A percentile compares a stretch with the other conserved stretches of the same genome.
Conservation (phyloP, 2,888 invertebrate species). For the Agrotis puta region DNA sequence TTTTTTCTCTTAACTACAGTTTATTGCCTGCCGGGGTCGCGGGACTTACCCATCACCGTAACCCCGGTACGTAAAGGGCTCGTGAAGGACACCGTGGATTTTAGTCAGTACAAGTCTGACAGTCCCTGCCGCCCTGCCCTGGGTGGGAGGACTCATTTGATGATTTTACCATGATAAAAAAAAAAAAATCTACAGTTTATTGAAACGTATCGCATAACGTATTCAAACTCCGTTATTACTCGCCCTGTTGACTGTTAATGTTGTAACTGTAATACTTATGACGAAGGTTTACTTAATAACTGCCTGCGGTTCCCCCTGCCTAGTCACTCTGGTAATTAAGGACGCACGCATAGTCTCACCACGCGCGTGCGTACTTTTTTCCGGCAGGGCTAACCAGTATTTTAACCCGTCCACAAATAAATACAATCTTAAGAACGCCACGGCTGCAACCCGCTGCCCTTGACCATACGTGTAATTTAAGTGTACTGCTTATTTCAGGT, state of each 20-base stretch:
- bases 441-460: slow-evolving; percentile 74
- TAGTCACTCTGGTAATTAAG: slow-evolving; percentile 61
- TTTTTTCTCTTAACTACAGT: slow-evolving; percentile 41
- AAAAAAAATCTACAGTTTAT: slow-evolving; percentile 45
- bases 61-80: too few relatives aligned
- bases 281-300: slow-evolving; percentile 64
- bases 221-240: slow-evolving; percentile 68
- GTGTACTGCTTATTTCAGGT: slow-evolving; percentile 73
- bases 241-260: slow-evolving; percentile 68
- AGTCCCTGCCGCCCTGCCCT: too few relatives aligned
- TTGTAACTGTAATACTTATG: slow-evolving; percentile 57
- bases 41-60: too few relatives aligned
- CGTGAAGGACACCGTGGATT: too few relatives aligned
- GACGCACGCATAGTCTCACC: slow-evolving; percentile 62
- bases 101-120: too few relatives aligned
- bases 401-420: slow-evolving; percentile 75
- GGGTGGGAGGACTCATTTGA: too few relatives aligned
- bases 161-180: too few relatives aligned
- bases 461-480: slow-evolving; percentile 75
- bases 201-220: slow-evolving; percentile 66
- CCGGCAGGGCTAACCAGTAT: slow-evolving; percentile 70
- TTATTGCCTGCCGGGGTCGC: too few relatives aligned
- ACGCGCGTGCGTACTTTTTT: slow-evolving; percentile 65
- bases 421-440: slow-evolving; percentile 69
- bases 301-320: slow-evolving; percentile 52